Percentiles rank a stretch among this genome's conserved stretches.
These are phyloP conservation scores for Nipponia nippon DNA, from an alignment of 2,113 vertebrate genomes.

Conservation along the genomic window DNA sequence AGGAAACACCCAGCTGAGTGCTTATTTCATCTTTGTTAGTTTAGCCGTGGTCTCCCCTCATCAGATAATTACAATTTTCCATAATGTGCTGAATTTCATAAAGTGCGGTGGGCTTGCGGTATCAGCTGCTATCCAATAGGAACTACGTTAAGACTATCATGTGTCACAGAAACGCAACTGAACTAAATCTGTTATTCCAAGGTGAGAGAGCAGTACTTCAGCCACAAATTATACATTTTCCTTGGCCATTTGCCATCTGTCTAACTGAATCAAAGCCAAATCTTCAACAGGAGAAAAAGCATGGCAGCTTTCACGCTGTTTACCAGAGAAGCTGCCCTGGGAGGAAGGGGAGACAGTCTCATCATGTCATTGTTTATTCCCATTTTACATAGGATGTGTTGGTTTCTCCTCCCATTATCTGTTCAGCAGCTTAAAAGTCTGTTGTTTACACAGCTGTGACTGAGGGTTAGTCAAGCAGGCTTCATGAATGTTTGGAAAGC, in stretches of 20 bases:
- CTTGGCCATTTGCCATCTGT: constrained; percentile 17
- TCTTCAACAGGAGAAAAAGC: not conserved
- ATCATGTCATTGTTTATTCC: constrained; percentile 33
- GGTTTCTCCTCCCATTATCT: constrained; percentile 55
- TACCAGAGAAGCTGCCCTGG: not conserved
- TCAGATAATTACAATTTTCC: constrained; percentile 25
- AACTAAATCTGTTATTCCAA: not conserved
- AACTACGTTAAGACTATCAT: not conserved
- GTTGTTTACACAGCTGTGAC: constrained; percentile 75
- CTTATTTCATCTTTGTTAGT: constrained; percentile 27
- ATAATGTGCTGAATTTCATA: constrained; percentile 23
- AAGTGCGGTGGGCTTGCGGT: not conserved
- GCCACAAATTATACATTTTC: constrained; percentile 22
- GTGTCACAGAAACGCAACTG: not conserved
- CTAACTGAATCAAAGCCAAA: not conserved
- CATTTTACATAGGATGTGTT: constrained; percentile 28
- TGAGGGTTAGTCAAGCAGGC: constrained; percentile 43
- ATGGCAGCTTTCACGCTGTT: not conserved
- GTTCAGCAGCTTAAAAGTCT: constrained; percentile 26
- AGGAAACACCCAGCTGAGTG: constrained; percentile 10
- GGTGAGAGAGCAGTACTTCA: not conserved
- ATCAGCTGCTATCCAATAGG: not conserved
- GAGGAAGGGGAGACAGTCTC: constrained; percentile 25
- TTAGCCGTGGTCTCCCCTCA: not conserved
- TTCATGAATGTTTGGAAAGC: constrained; percentile 55